A percentile compares a stretch with the other conserved stretches of the same genome.
Conservation (phyloP, 2,113 vertebrate species). For the Xiphophorus couchianus region DNA sequence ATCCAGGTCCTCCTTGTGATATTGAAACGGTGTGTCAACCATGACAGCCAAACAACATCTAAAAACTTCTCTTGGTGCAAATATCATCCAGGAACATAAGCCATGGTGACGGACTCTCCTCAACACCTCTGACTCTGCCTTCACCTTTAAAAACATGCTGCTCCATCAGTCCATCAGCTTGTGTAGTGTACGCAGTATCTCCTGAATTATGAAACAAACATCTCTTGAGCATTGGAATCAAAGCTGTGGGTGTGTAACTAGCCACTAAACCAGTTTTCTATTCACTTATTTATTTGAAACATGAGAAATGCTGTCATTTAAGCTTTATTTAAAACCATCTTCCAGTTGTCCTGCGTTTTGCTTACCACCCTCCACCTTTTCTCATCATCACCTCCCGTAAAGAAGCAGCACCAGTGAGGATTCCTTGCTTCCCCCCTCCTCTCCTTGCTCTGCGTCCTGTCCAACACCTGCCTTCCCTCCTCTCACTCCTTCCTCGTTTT, state of each 20-base stretch:
- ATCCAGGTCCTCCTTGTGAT: too few relatives aligned
- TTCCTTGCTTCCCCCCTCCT: neutral
- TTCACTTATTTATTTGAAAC: neutral
- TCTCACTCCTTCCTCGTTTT: neutral
- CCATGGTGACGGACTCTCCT: too few relatives aligned
- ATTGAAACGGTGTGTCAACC: too few relatives aligned
- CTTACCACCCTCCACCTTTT: constrained; percentile 14
- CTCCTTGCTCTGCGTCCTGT: neutral
- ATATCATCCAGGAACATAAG: too few relatives aligned
- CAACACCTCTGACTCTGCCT: too few relatives aligned
- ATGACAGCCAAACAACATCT: too few relatives aligned
- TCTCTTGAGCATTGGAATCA: neutral
- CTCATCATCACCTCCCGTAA: constrained; percentile 25
- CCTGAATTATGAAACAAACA: too few relatives aligned
- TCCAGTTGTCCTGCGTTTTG: neutral
- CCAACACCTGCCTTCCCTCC: constrained; percentile 34
- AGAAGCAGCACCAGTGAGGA: constrained; percentile 26
- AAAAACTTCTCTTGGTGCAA: too few relatives aligned
- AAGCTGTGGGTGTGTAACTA: too few relatives aligned
- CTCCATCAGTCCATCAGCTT: neutral
- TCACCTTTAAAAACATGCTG: too few relatives aligned
- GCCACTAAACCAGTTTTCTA: neutral
- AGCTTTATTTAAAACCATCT: neutral
- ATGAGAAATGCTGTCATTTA: neutral
- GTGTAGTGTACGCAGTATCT: too few relatives aligned